Evolutionary conservation across 2,888 invertebrate genomes (phyloP).

Genomic region (Calameuta filiformis): DNA sequence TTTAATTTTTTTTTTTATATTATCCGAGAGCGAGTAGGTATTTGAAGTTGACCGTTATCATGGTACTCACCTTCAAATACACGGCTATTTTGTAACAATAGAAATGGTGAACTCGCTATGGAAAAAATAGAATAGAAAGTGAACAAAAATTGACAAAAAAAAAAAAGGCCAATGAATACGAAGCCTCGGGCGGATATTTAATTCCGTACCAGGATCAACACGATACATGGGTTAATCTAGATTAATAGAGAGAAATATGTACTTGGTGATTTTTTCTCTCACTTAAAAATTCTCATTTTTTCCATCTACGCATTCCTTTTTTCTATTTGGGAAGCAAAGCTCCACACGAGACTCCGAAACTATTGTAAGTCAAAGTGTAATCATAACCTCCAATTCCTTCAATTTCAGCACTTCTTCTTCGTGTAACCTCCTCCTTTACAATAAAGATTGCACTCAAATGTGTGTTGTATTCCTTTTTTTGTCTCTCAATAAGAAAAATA

Average conservation of each 20-base stretch:
- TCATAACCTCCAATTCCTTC: neutral
- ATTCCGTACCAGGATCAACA: neutral
- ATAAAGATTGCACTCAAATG: constrained; percentile 35
- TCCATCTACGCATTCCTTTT: neutral
- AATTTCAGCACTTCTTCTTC: constrained; percentile 11
- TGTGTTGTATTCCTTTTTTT: constrained; percentile 33
- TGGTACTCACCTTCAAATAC: constrained; percentile 50
- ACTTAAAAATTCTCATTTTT: neutral
- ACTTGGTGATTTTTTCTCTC: neutral
- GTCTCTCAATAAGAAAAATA: constrained; percentile 46
- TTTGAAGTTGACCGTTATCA: constrained; percentile 28
- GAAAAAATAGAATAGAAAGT: neutral
- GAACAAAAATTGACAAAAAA: neutral
- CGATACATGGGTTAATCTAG: neutral
- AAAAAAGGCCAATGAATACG: neutral
- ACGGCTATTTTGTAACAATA: constrained; percentile 1
- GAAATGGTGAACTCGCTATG: neutral
- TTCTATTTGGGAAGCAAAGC: neutral
- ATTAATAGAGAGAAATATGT: neutral
- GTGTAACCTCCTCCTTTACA: constrained; percentile 38
- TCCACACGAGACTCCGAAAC: neutral
- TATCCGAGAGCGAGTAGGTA: neutral
- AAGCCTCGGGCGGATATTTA: neutral
- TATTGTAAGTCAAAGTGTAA: neutral
- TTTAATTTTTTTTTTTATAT: neutral